These are phyloP conservation scores for Scopus umbretta DNA, from an alignment of 2,113 vertebrate genomes.

Conservation along the genomic window DNA sequence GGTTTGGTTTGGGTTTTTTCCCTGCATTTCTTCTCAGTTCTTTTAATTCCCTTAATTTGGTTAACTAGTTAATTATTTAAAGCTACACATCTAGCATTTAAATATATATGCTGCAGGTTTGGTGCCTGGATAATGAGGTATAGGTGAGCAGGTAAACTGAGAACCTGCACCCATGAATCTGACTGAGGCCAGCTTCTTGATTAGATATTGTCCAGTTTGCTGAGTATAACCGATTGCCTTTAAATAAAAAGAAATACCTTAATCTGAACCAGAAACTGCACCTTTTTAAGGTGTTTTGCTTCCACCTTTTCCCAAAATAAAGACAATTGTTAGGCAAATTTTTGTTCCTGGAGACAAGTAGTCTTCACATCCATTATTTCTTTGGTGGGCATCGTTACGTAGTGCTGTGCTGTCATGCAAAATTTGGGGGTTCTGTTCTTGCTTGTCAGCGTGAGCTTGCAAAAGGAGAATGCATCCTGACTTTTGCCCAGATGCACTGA, in stretches of 20 bases:
- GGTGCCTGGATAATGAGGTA: neutral
- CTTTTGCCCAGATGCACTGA: neutral
- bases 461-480: neutral
- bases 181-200: neutral
- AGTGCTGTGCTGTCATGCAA: fast-evolving
- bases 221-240: neutral
- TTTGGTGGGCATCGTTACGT: fast-evolving
- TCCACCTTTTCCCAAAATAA: neutral
- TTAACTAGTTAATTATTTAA: neutral
- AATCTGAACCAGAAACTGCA: neutral
- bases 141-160: neutral
- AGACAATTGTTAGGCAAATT: neutral
- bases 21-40: neutral
- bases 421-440: neutral
- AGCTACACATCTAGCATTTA: neutral
- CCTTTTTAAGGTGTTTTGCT: neutral
- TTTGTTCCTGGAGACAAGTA: neutral
- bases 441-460: neutral
- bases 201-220: neutral
- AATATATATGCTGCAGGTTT: neutral
- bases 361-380: neutral
- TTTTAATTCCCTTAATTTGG: neutral
- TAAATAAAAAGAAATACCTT: neutral
- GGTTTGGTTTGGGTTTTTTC: neutral
- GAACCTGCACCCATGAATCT: neutral